Conservation (phyloP, 2,113 vertebrate species). For the Hemicordylus capensis region DNA sequence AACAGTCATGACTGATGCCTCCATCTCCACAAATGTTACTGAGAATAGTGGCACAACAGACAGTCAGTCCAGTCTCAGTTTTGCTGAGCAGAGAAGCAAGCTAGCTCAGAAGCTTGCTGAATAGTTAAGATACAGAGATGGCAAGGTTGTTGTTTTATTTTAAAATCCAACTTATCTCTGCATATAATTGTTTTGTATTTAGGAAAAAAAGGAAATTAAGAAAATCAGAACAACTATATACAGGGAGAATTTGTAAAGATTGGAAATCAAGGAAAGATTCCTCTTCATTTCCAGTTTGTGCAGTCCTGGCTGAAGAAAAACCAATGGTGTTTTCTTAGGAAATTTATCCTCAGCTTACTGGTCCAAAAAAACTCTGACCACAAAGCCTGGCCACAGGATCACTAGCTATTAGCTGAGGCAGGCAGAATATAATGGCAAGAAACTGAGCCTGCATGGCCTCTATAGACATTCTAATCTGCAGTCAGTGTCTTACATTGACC, state of each 20-base stretch:
- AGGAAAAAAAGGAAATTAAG: too few species aligned
- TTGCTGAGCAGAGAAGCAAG: neutral
- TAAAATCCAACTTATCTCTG: too few species aligned
- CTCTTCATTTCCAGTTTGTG: neutral
- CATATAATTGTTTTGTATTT: too few species aligned
- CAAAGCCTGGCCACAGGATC: neutral
- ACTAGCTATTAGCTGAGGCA: neutral
- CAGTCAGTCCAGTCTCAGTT: neutral
- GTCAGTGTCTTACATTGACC: neutral
- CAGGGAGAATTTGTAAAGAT: too few species aligned
- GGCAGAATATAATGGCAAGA: accelerated
- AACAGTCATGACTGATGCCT: neutral
- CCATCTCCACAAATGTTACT: neutral
- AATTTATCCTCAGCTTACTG: neutral
- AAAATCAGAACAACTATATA: too few species aligned
- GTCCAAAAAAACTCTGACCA: neutral
- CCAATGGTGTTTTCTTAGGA: neutral
- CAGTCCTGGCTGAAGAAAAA: neutral
- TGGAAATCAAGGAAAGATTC: neutral
- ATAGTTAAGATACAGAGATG: neutral
- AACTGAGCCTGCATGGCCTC: neutral
- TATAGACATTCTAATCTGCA: accelerated
- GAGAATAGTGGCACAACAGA: too few species aligned
- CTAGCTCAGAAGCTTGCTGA: neutral
- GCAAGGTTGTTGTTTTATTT: too few species aligned